Evolutionary conservation across 2,113 vertebrate species (phyloP).

Genomic region (Apus apus): DNA sequence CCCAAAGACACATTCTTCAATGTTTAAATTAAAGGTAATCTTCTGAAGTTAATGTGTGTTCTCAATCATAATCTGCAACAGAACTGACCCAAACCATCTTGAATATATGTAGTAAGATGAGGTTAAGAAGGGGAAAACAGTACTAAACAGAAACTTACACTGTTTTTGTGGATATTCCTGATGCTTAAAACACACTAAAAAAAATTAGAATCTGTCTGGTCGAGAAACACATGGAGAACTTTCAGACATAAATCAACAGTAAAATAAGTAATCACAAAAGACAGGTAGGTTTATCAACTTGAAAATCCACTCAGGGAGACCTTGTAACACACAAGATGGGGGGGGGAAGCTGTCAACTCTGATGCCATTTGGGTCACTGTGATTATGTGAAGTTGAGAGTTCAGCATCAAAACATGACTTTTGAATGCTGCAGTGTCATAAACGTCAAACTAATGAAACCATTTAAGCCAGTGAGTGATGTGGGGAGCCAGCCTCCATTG

Average conservation of each 20-base stretch:
- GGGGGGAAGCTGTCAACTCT: background rate
- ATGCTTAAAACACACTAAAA: background rate
- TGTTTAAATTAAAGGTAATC: background rate
- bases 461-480: background rate
- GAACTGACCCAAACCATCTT: background rate
- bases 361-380: background rate
- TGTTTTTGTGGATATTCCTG: background rate
- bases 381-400: background rate
- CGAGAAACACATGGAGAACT: background rate
- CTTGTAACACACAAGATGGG: background rate
- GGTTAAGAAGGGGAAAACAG: background rate
- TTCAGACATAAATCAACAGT: background rate
- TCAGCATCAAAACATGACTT: background rate
- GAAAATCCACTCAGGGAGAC: background rate
- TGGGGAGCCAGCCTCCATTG: background rate
- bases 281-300: background rate
- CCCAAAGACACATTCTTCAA: background rate
- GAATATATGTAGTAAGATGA: background rate
- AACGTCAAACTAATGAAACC: conserved; percentile 15
- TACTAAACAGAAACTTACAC: background rate
- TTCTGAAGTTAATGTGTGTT: background rate
- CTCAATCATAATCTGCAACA: background rate
- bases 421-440: background rate
- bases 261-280: background rate
- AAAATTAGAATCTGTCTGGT: background rate